These are phyloP conservation scores for Aplidium turbinatum DNA, from an alignment of 23 tunicate species.

Conservation along the genomic window DNA sequence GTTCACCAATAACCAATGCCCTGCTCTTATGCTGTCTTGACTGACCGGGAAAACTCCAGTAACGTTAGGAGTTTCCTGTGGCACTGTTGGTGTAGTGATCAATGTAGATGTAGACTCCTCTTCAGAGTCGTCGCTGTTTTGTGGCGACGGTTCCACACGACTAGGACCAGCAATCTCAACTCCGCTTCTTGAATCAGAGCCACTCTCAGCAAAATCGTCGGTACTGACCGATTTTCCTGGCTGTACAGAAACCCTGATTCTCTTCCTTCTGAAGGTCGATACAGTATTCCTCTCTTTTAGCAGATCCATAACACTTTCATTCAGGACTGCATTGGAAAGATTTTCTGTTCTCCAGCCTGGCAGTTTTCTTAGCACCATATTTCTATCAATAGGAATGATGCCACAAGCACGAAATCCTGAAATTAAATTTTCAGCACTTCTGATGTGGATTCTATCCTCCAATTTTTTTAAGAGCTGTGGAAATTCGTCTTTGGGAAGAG, in stretches of 20 bases:
- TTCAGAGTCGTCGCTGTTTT: constrained; percentile 3
- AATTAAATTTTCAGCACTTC: constrained; percentile 7
- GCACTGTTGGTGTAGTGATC: background rate
- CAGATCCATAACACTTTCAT: constrained; percentile 10
- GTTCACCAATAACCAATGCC: constrained; percentile 9
- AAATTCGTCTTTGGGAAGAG: constrained; percentile 18
- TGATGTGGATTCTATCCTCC: background rate
- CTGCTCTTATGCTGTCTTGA: background rate
- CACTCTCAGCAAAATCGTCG: constrained; percentile 16
- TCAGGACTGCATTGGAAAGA: constrained; percentile 12
- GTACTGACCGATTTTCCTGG: constrained; percentile 13
- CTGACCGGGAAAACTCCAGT: constrained; percentile 4
- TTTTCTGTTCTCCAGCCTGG: background rate
- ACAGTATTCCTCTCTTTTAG: constrained; percentile 3
- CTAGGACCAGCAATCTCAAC: constrained; percentile 20
- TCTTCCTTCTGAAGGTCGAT: background rate
- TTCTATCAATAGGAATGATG: constrained; percentile 4
- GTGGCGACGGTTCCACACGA: background rate
- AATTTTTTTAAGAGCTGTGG: background rate
- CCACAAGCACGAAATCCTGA: constrained; percentile 10
- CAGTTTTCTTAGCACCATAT: constrained; percentile 13
- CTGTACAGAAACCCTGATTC: constrained; percentile 5
- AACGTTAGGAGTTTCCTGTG: background rate
- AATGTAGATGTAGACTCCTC: background rate
- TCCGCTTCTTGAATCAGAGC: background rate